These are phyloP conservation scores for Mobula birostris DNA, from an alignment of 2,113 vertebrate genomes.

Conservation along the genomic window DNA sequence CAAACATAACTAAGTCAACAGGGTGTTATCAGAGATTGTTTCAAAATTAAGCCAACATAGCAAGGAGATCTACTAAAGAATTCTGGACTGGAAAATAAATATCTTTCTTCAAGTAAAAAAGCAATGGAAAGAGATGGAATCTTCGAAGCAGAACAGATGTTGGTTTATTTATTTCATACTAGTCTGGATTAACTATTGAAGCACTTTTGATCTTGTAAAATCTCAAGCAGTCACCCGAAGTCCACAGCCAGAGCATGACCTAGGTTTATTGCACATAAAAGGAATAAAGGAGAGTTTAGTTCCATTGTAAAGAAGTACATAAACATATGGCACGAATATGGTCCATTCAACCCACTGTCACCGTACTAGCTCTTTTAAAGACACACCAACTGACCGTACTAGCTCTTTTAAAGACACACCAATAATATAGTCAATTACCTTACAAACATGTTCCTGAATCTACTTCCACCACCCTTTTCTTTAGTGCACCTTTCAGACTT, in stretches of 20 bases:
- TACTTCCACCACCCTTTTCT: neutral
- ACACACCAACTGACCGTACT: neutral
- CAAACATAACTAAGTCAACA: neutral
- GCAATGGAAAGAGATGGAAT: neutral
- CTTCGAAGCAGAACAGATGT: neutral
- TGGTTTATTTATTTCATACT: neutral
- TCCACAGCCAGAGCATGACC: neutral
- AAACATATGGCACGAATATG: neutral
- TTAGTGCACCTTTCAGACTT: neutral
- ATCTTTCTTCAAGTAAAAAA: neutral
- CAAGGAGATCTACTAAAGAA: neutral
- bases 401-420: neutral
- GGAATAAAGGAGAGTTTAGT: neutral
- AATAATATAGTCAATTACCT: neutral
- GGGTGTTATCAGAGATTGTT: neutral
- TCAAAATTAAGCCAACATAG: neutral
- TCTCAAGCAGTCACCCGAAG: neutral
- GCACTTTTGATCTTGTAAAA: neutral
- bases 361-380: neutral
- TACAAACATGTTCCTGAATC: neutral
- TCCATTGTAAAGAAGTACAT: neutral
- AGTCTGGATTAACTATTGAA: neutral
- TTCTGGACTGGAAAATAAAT: conserved; percentile 24
- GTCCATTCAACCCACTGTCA: neutral
- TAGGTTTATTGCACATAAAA: neutral